A percentile compares a stretch with the other conserved stretches of the same genome.
Evolutionary conservation across 2,888 invertebrate species (phyloP).

Genomic region (Nebria salina): DNA sequence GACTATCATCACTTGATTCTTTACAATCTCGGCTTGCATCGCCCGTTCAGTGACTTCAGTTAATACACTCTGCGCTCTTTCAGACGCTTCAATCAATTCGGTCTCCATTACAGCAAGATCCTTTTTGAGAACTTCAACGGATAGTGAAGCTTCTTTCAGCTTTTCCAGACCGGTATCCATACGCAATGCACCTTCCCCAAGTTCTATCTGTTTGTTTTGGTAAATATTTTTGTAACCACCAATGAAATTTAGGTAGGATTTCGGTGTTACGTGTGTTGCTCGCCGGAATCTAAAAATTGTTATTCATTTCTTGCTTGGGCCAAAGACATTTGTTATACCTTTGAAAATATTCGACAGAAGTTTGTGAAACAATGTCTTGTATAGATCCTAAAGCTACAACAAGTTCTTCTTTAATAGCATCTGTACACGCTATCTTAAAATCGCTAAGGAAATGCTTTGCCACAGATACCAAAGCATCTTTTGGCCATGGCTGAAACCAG

Average conservation of each 20-base stretch:
- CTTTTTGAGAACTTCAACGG: conserved; percentile 89
- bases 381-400: conserved; percentile 92
- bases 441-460: conserved; percentile 90
- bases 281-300: conserved; percentile 75
- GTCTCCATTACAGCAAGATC: conserved; percentile 95
- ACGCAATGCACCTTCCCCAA: conserved; percentile 88
- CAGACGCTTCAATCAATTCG: conserved; percentile 90
- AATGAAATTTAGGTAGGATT: conserved; percentile 95
- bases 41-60: conserved; percentile 88
- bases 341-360: conserved; percentile 88
- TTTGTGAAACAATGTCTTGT: conserved; percentile 89
- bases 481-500: conserved; percentile 99
- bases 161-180: conserved; percentile 97
- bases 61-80: conserved; percentile 88
- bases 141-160: conserved; percentile 92
- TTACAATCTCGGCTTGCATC: conserved; percentile 94
- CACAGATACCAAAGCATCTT: conserved; percentile 91
- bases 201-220: conserved; percentile 85
- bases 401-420: conserved; percentile 83
- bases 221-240: conserved; percentile 96
- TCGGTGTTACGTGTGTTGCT: conserved; percentile 96
- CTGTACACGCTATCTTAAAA: conserved; percentile 88
- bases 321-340: conserved; percentile 58
- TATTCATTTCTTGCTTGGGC: background rate
- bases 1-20: conserved; percentile 94